phyloP scores from a whole-genome alignment of 2,113 vertebrate species.

The Elephas maximus region DNA sequence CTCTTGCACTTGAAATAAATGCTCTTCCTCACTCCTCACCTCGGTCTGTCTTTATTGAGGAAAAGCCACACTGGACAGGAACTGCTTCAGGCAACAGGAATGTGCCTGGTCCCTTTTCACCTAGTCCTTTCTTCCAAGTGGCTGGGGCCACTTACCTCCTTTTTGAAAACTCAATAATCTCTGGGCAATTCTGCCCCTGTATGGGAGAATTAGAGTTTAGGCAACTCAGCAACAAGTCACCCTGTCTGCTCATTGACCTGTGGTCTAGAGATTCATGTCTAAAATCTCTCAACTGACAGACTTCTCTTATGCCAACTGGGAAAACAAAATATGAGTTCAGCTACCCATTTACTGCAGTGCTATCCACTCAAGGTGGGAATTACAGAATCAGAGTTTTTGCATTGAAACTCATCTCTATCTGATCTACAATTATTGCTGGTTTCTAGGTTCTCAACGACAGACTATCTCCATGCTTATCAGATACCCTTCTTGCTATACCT shows the following conservation, averaged over 20 bases:
- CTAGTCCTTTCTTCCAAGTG: background rate
- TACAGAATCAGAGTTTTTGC: background rate
- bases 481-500: background rate
- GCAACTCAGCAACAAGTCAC: background rate
- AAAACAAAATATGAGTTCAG: background rate
- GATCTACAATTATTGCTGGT: background rate
- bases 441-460: background rate
- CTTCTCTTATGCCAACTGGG: background rate
- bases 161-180: background rate
- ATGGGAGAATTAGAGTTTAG: background rate
- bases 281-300: slow-evolving; percentile 8
- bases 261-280: background rate
- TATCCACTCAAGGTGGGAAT: background rate
- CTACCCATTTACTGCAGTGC: background rate
- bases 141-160: background rate
- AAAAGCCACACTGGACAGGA: no score
- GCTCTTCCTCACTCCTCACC: no score
- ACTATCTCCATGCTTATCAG: background rate
- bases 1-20: no score
- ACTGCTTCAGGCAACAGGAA: background rate
- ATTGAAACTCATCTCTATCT: background rate
- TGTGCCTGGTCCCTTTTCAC: rapidly evolving
- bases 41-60: no score
- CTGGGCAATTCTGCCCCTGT: background rate
- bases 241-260: background rate